A percentile compares a stretch with the other conserved stretches of the same genome.
Conservation (phyloP, 2,888 invertebrate genomes). For the Oxytorus armatus region DNA sequence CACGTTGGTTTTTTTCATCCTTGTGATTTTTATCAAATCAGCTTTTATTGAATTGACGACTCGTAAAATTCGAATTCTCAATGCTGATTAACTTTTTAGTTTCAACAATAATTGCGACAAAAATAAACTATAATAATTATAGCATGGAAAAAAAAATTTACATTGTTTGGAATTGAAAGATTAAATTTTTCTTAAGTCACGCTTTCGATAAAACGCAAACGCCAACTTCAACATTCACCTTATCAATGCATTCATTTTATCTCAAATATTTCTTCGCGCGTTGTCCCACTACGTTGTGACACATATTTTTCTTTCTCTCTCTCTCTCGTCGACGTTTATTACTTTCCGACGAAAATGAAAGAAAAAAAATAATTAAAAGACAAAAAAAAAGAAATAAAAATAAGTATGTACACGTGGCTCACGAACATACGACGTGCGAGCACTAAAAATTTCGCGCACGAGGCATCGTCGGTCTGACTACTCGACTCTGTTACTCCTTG, state of each 20-base stretch:
- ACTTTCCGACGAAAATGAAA: no score
- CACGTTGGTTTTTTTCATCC: no score
- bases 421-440: not conserved
- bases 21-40: no score
- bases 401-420: conserved; percentile 22
- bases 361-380: conserved; percentile 2
- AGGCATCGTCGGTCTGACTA: conserved; percentile 58
- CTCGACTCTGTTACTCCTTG: conserved; percentile 57
- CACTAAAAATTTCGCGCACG: conserved; percentile 50
- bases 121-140: no score
- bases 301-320: not conserved
- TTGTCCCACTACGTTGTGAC: not conserved
- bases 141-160: no score
- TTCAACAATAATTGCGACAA: no score
- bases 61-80: no score
- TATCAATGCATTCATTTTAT: not conserved
- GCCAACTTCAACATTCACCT: not conserved
- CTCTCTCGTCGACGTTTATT: not conserved
- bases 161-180: not conserved
- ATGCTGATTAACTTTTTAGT: no score
- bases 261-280: not conserved
- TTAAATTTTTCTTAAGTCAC: not conserved
- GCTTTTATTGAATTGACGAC: no score
- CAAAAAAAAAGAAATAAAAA: not conserved
- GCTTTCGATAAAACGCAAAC: not conserved